Base-by-base conservation (phyloP, 2,797 vertebrate genomes). In the Hypotaenidia philippensis region DNA sequence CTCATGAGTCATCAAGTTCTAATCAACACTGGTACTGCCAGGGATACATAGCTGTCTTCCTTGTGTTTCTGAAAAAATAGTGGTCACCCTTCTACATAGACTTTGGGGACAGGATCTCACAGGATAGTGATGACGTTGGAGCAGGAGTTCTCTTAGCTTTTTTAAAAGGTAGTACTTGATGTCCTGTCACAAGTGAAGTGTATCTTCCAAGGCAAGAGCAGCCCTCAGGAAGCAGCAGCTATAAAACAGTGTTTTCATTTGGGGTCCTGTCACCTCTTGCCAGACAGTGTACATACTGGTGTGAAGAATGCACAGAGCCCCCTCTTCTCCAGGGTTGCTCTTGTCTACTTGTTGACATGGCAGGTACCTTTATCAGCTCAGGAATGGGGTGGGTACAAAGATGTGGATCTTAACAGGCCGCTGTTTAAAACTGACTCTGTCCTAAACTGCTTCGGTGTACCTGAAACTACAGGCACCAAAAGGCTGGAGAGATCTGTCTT, bases 1-100 rank as follows among this genome's bases (percentile, higher is more conserved):
- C 69, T 83, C 5, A 25, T 96, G 94, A 95, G 76, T 94, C 93
- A 94, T 77, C 56, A 21, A 56, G 68, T 59, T 72, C 52, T 91
- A 85, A 85, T 89, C 85, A 87, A 40, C 69, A 50, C 11, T n/a
- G 38, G 27, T 52, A 63, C 31, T 70, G 44, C 59, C 47, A 55
- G 60, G 57, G 40, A 83, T 53, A 68, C n/a, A 70, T 11, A 69
- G 66, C 34, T 61, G 26, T 9, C 87, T 78, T 74, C 19, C 38
- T 72, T 91, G 31, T 23, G 29, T 79, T 57, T 41, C n/a, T 72
- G 47, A 82, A 79, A 13, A 57, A 82, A 50, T 10, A 83, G 44
- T 38, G 56, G 18, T 19, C n/a, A 16, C 21, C 34, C 10, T 74
- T 78, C 38, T 52, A 5, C 9, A 1, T 40, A 45, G 32, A 31